These are phyloP conservation scores for Lycopodina hypogea DNA, from an alignment of 37 sponge, comb jelly and placozoan genomes.

Conservation along the genomic window DNA sequence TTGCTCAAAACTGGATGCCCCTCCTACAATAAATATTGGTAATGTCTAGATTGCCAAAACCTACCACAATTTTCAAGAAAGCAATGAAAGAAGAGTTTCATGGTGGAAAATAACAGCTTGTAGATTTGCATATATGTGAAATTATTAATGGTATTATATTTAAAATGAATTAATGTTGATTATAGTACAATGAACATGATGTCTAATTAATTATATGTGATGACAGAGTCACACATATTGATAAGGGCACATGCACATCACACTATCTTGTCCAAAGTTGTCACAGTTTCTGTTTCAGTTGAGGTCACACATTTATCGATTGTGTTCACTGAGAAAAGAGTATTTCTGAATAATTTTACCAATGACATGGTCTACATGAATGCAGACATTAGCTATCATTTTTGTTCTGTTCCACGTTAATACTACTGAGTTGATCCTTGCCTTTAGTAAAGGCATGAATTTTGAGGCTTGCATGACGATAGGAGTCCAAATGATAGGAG, in stretches of 20 bases:
- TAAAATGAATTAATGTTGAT: no score
- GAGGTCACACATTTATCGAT: conserved; percentile 21
- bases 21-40: no score
- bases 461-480: conserved; percentile 28
- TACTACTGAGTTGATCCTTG: conserved; percentile 31
- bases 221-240: conserved; percentile 51
- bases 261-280: conserved; percentile 45
- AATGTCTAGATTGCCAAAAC: conserved; percentile 23
- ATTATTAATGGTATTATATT: no score
- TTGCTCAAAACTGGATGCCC: no score
- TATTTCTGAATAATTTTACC: conserved; percentile 48
- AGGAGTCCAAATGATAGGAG: conserved; percentile 3
- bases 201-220: conserved; percentile 36
- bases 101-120: no score
- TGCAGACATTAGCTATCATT: conserved; percentile 47
- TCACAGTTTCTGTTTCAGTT: neutral
- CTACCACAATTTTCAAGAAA: no score
- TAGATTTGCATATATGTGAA: no score
- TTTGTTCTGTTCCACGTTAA: conserved; percentile 58
- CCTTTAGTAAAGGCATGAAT: conserved; percentile 41
- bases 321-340: conserved; percentile 4
- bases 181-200: neutral
- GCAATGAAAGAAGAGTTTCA: no score
- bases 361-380: conserved; percentile 64
- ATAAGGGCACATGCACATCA: conserved; percentile 46